These are phyloP conservation scores for Camponotus pennsylvanicus DNA, from an alignment of 1,140 invertebrate genomes.

Conservation along the genomic window DNA sequence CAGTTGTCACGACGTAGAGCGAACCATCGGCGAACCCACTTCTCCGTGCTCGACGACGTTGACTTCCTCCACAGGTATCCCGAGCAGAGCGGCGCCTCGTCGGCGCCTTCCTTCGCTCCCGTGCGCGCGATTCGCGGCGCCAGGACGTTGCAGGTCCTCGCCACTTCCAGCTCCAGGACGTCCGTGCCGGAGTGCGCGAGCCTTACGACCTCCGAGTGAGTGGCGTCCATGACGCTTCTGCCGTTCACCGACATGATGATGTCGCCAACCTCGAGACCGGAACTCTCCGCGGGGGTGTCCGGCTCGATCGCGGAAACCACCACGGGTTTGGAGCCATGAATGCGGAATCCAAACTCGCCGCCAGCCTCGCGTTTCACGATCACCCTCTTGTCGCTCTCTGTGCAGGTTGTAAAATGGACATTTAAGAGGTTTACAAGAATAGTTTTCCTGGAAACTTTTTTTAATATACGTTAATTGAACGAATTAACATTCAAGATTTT, in stretches of 20 bases:
- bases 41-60: slow-evolving; percentile 87
- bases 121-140: slow-evolving; percentile 85
- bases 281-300: slow-evolving; percentile 95
- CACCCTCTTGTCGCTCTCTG: slow-evolving; percentile 95
- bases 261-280: slow-evolving; percentile 97
- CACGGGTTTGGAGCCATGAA: slow-evolving; percentile 97
- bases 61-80: slow-evolving; percentile 93
- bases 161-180: slow-evolving; percentile 94
- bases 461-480: not conserved
- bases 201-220: slow-evolving; percentile 97
- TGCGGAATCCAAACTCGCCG: slow-evolving; percentile 97
- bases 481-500: no score
- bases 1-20: slow-evolving; percentile 96
- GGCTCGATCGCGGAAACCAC: slow-evolving; percentile 98
- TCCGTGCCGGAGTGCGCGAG: slow-evolving; percentile 96
- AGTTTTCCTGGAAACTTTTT: not conserved
- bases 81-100: slow-evolving; percentile 89
- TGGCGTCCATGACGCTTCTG: slow-evolving; percentile 94
- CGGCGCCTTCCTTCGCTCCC: slow-evolving; percentile 86
- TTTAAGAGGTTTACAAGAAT: not conserved
- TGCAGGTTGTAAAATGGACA: not conserved
- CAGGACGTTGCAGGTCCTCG: slow-evolving; percentile 93
- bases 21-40: slow-evolving; percentile 97
- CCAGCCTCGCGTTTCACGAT: slow-evolving; percentile 91
- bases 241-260: slow-evolving; percentile 97